Evolutionary conservation across 2,797 vertebrate species (phyloP).

Genomic region (Setipinna tenuifilis): DNA sequence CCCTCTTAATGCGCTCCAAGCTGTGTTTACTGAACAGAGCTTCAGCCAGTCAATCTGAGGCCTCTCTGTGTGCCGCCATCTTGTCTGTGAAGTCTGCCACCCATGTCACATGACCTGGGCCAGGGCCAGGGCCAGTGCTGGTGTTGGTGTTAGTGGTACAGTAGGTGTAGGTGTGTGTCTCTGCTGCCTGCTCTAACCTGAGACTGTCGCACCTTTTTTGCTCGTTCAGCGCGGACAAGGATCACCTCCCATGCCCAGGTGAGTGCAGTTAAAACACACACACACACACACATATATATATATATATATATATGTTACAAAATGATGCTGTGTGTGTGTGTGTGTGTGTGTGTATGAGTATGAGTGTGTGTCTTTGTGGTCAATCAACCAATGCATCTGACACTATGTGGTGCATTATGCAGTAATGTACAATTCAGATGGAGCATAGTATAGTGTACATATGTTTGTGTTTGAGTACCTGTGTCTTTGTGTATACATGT

Average conservation of each 20-base stretch:
- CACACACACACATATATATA: no score
- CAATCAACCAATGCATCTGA: no score
- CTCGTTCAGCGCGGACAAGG: slow-evolving; percentile 65
- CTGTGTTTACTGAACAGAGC: neutral
- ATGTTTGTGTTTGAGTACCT: no score
- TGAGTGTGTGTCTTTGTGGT: no score
- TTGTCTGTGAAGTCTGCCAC: neutral
- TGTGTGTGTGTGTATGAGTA: no score
- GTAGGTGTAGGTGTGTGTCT: neutral
- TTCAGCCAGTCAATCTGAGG: neutral
- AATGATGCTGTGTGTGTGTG: no score
- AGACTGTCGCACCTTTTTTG: slow-evolving; percentile 19
- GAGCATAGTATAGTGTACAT: no score
- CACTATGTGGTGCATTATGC: no score
- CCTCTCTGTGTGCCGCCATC: neutral
- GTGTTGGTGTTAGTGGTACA: no score
- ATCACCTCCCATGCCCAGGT: slow-evolving; percentile 84
- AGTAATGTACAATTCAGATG: no score
- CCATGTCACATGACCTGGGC: neutral
- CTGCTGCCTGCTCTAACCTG: neutral
- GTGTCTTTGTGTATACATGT: no score
- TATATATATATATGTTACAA: no score
- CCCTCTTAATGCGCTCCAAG: neutral
- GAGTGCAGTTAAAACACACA: slow-evolving; percentile 46
- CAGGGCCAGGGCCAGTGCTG: neutral